These are phyloP conservation scores for Onychorhynchus coronatus DNA, from an alignment of 2,113 vertebrate genomes.

Conservation along the genomic window DNA sequence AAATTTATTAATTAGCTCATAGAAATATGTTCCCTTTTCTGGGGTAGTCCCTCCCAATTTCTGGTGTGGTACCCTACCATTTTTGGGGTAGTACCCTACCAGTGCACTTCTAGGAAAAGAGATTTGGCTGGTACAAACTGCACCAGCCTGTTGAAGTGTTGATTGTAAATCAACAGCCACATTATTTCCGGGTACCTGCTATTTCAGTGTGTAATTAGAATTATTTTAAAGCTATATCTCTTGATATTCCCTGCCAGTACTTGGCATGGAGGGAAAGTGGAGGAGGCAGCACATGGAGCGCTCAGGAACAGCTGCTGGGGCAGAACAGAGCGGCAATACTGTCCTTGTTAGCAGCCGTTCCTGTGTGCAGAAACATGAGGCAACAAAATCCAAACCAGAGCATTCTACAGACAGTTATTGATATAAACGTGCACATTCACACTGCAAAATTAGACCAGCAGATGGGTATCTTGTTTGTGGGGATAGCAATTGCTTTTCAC, in stretches of 20 bases:
- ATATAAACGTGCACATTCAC: not conserved
- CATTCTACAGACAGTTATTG: constrained; percentile 9
- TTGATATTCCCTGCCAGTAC: not conserved
- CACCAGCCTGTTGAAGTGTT: not conserved
- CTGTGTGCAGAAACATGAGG: not conserved
- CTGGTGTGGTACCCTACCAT: not conserved
- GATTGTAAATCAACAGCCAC: not conserved
- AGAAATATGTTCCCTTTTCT: not conserved
- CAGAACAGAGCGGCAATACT: not conserved
- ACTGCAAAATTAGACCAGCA: constrained; percentile 10
- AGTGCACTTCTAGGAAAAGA: not conserved
- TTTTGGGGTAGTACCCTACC: not conserved
- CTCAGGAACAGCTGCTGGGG: not conserved
- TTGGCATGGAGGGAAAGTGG: not conserved
- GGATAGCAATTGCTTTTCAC: not conserved
- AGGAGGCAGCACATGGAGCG: not conserved
- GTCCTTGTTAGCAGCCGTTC: not conserved
- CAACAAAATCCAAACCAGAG: not conserved
- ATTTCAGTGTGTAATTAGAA: not conserved
- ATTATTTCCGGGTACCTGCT: not conserved
- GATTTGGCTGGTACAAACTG: not conserved
- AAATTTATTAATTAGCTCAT: not conserved
- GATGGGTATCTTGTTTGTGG: constrained; percentile 3
- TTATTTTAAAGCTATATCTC: not conserved
- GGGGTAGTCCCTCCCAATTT: not conserved